Base-by-base conservation (phyloP, 2,888 invertebrate species). In the Trissolcus japonicus region DNA sequence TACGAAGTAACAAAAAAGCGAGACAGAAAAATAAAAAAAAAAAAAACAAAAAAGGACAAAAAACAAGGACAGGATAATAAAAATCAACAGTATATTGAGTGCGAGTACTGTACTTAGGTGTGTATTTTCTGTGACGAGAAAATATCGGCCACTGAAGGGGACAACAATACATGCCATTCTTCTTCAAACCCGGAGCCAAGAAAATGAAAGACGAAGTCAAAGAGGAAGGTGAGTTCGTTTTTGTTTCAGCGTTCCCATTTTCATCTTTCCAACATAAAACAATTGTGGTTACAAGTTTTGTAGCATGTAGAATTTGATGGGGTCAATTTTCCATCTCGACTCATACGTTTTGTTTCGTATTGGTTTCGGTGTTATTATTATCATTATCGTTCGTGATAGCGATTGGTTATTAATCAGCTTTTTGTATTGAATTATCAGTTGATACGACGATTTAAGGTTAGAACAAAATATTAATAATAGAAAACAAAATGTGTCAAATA, bases 161-260 rank as follows among this genome's bases (percentile, higher is more conserved):
- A 11, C 25, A 56, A 13, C 56, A 40, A 50, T 55, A 19, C 17
- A 74, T 74, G 67, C 67, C 67, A 62, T 66, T 73, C 66, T 66
- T 65, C 55, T 73, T 67, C 57, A 75, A 75, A 59, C 25, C 40
- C 57, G 59, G 59, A 13, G 48, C 40, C 59, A 68, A 68, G 68
- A 68, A 75, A 53, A 75, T 75, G 74, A 75, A 75, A 75, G 74
- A 63, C 48, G 74, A 74, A 46, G 16, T 46, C 46, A 46, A 46
- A 16, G 16, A 46, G 46, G 51, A 51, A 75, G 68, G 74, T 74
- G n/a, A 62, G 9, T 43, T 16, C 35, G 51, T 63, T 63, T 72
- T 72, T 54, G n/a, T 57, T 71, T 57, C 43, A 19, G 40, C 6
- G 6, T 55, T 43, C 29, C 11, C 35, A 35, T 35, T 35, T 35